Percentiles rank a stretch among this genome's conserved stretches.
These are phyloP conservation scores for Ictalurus punctatus DNA, from an alignment of 2,113 vertebrate genomes.

Conservation along the genomic window DNA sequence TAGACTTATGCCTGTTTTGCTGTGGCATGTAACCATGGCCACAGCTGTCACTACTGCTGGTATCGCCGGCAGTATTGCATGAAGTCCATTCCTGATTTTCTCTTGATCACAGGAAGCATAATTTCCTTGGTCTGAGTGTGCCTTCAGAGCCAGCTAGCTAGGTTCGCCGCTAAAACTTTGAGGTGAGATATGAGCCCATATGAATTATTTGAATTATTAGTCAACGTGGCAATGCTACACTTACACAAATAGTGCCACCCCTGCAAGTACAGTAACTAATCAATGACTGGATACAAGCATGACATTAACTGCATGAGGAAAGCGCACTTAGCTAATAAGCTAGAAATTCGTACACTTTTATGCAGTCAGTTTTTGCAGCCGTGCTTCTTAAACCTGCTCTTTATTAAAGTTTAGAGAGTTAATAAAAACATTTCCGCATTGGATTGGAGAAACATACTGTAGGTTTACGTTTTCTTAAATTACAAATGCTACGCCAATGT, in stretches of 20 bases:
- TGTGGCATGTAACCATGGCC: not conserved
- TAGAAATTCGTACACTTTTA: not conserved
- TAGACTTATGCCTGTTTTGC: not conserved
- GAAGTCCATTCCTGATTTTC: too few relatives aligned
- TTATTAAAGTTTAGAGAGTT: not conserved
- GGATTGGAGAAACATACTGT: not conserved
- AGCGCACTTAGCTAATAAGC: not conserved
- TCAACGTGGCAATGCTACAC: too few relatives aligned
- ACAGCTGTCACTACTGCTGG: not conserved
- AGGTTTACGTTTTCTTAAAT: not conserved
- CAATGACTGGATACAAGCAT: too few relatives aligned
- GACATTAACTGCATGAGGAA: too few relatives aligned
- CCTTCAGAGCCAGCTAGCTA: not conserved
- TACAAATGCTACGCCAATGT: too few relatives aligned
- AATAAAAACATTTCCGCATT: not conserved
- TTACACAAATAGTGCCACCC: too few relatives aligned
- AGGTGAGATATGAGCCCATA: not conserved
- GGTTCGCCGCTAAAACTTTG: not conserved
- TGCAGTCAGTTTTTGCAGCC: too few relatives aligned
- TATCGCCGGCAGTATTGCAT: not conserved
- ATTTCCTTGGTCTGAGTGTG: not conserved
- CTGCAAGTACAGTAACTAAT: too few relatives aligned
- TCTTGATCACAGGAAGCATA: not conserved
- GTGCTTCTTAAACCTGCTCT: too few relatives aligned
- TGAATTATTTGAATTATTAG: too few relatives aligned